Percentiles rank a stretch among this genome's conserved stretches.
These are phyloP conservation scores for Clarias pachynema DNA, from an alignment of 2,797 vertebrate genomes.

Conservation along the genomic window DNA sequence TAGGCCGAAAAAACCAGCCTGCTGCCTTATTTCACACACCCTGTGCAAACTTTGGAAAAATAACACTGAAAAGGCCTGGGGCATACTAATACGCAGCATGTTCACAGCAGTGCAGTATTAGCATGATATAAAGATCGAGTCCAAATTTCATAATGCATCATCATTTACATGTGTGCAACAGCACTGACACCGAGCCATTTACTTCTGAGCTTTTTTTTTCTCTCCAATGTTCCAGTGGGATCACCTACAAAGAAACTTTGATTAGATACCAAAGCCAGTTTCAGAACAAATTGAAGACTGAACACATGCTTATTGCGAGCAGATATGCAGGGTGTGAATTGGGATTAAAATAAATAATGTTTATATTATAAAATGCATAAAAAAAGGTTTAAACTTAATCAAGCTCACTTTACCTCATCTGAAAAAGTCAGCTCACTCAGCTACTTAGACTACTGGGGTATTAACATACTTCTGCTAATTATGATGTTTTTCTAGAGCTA, in stretches of 20 bases:
- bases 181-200: neutral
- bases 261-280: neutral
- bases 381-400: neutral
- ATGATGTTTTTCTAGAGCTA: neutral
- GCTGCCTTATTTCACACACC: slow-evolving; percentile 8
- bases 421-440: neutral
- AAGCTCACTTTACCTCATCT: neutral
- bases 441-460: neutral
- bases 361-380: neutral
- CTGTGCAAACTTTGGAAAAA: neutral
- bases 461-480: neutral
- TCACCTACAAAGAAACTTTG: slow-evolving; percentile 7
- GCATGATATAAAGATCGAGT: slow-evolving; percentile 6
- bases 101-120: slow-evolving; percentile 11
- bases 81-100: neutral
- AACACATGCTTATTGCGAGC: neutral
- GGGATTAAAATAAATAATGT: too few relatives aligned
- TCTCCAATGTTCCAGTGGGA: neutral
- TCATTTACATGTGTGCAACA: neutral
- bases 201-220: neutral
- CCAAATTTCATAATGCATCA: neutral
- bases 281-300: neutral
- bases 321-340: neutral
- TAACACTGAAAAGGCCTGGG: neutral
- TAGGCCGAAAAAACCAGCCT: slow-evolving; percentile 3